Evolutionary conservation across 2,797 vertebrate species (phyloP).

Genomic region (Tadarida brasiliensis): DNA sequence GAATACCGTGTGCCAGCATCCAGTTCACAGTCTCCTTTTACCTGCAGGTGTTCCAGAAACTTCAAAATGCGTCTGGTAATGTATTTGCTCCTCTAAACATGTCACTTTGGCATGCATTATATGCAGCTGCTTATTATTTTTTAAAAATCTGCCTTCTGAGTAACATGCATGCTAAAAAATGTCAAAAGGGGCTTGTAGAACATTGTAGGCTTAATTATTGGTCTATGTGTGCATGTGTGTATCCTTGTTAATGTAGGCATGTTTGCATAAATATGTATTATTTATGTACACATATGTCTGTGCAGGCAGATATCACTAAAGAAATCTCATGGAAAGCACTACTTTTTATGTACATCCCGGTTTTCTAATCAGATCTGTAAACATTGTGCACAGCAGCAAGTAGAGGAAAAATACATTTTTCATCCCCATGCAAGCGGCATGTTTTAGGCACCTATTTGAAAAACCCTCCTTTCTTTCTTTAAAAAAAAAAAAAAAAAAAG

Average conservation of each 20-base stretch:
- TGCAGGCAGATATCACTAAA: constrained; percentile 61
- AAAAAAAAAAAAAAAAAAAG: not conserved
- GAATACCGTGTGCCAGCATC: constrained; percentile 74
- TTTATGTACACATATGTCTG: constrained; percentile 66
- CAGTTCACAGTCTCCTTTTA: constrained; percentile 72
- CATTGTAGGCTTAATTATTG: constrained; percentile 71
- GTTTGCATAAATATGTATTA: constrained; percentile 58
- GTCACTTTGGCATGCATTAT: constrained; percentile 46
- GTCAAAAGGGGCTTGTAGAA: constrained; percentile 71
- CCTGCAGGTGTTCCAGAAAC: constrained; percentile 88
- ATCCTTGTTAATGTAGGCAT: constrained; percentile 54
- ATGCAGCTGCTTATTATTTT: constrained; percentile 70
- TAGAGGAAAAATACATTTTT: constrained; percentile 68
- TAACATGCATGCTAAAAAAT: constrained; percentile 74
- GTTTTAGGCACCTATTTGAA: constrained; percentile 56
- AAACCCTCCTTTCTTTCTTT: constrained; percentile 58
- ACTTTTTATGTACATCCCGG: constrained; percentile 66
- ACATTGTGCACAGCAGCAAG: constrained; percentile 66
- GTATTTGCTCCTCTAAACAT: constrained; percentile 79
- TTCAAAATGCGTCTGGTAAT: constrained; percentile 91
- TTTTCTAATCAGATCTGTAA: constrained; percentile 75
- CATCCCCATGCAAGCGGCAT: not conserved
- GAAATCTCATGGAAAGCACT: constrained; percentile 63
- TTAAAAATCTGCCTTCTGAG: constrained; percentile 73
- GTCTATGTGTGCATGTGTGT: constrained; percentile 61